phyloP scores from a whole-genome alignment of 2,113 vertebrate species.

The Menidia beryllina region DNA sequence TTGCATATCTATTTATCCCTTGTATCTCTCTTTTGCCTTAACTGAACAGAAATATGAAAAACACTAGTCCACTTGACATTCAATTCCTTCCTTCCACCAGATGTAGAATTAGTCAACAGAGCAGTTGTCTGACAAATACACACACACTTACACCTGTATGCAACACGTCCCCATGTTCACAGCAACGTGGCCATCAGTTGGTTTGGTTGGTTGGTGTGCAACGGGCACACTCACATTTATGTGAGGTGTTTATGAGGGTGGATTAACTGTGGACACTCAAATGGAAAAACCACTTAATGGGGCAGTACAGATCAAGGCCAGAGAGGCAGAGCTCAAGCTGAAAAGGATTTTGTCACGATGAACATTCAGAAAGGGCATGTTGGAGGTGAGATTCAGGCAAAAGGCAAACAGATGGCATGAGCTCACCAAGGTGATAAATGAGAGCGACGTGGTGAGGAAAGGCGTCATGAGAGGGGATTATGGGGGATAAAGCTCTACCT shows the following conservation, averaged over 20 bases:
- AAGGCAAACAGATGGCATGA: slow-evolving; percentile 14
- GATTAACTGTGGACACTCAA: background rate
- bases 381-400: slow-evolving; percentile 23
- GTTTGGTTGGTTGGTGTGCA: no score
- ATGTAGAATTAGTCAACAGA: background rate
- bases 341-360: slow-evolving; percentile 1
- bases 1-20: no score
- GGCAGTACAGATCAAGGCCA: background rate
- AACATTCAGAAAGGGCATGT: slow-evolving; percentile 8
- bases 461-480: slow-evolving; percentile 49
- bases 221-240: background rate
- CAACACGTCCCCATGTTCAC: no score
- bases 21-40: background rate
- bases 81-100: background rate
- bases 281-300: background rate
- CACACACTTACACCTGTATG: background rate
- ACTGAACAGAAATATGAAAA: background rate
- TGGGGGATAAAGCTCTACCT: slow-evolving; percentile 44
- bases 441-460: background rate
- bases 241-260: background rate
- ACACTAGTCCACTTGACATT: background rate
- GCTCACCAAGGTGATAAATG: slow-evolving; percentile 15
- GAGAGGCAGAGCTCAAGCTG: slow-evolving; percentile 6
- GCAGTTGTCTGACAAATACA: background rate
- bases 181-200: no score